Evolutionary conservation across 2,113 vertebrate species (phyloP).

Genomic region (Morone saxatilis): DNA sequence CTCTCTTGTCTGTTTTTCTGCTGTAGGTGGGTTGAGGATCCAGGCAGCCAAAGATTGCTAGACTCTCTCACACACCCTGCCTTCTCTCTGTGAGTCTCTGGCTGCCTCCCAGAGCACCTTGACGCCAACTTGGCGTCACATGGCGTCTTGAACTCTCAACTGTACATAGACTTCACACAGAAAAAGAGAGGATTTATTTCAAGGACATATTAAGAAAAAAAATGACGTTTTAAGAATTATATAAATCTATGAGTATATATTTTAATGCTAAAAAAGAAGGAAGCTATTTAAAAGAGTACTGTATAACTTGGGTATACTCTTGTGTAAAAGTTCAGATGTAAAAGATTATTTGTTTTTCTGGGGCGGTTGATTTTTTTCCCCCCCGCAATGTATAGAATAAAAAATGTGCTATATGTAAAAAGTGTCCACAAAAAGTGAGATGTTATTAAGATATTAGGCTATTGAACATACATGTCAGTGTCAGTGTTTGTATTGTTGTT

Average conservation of each 20-base stretch:
- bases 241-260: constrained; percentile 89
- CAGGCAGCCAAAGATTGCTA: constrained; percentile 85
- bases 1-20: constrained; percentile 32
- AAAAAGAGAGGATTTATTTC: constrained; percentile 84
- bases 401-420: constrained; percentile 85
- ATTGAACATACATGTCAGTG: constrained; percentile 83
- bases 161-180: constrained; percentile 82
- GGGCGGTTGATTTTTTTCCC: constrained; percentile 50
- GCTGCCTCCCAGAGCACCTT: constrained; percentile 67
- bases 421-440: constrained; percentile 77
- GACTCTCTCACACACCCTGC: constrained; percentile 52
- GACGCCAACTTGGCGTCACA: constrained; percentile 50
- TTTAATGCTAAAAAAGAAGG: constrained; percentile 89
- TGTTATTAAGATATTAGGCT: constrained; percentile 85
- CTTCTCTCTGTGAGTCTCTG: constrained; percentile 58
- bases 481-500: constrained; percentile 84
- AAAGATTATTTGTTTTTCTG: constrained; percentile 78
- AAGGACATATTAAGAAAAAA: constrained; percentile 76
- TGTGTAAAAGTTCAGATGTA: constrained; percentile 85
- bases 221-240: constrained; percentile 80
- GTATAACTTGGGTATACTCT: constrained; percentile 88
- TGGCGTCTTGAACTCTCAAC: constrained; percentile 64
- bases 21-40: constrained; percentile 82
- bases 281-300: constrained; percentile 90
- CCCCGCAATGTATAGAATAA: constrained; percentile 82